phyloP scores from a whole-genome alignment of 2,113 vertebrate genomes.

The Ptychochromis oligacanthus region DNA sequence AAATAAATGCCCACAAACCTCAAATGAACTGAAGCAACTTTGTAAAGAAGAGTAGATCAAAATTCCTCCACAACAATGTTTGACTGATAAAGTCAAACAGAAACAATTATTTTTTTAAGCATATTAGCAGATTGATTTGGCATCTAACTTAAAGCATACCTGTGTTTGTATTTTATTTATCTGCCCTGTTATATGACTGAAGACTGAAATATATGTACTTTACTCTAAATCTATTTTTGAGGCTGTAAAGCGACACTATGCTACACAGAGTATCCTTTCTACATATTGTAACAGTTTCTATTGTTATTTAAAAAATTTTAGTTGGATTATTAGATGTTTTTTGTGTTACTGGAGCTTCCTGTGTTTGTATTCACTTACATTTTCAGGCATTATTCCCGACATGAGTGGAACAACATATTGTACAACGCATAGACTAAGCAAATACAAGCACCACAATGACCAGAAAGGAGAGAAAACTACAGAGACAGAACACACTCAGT shows the following conservation, averaged over 20 bases:
- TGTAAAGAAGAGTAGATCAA: neutral
- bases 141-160: rapidly evolving
- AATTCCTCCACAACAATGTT: neutral
- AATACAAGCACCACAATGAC: neutral
- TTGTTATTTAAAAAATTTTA: neutral
- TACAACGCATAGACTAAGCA: neutral
- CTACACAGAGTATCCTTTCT: neutral
- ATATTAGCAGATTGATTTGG: neutral
- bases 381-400: neutral
- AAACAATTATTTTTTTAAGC: neutral
- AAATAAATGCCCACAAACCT: no score
- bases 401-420: neutral
- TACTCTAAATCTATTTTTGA: neutral
- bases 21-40: no score
- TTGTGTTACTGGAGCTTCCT: neutral
- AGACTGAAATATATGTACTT: neutral
- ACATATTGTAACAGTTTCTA: neutral
- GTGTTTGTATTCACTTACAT: neutral
- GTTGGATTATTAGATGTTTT: neutral
- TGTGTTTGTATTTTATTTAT: neutral
- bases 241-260: neutral
- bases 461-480: neutral
- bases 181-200: neutral
- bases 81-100: neutral
- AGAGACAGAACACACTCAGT: neutral